Conservation (phyloP, 2,888 invertebrate species). For the Meliscaeva auricollis region DNA sequence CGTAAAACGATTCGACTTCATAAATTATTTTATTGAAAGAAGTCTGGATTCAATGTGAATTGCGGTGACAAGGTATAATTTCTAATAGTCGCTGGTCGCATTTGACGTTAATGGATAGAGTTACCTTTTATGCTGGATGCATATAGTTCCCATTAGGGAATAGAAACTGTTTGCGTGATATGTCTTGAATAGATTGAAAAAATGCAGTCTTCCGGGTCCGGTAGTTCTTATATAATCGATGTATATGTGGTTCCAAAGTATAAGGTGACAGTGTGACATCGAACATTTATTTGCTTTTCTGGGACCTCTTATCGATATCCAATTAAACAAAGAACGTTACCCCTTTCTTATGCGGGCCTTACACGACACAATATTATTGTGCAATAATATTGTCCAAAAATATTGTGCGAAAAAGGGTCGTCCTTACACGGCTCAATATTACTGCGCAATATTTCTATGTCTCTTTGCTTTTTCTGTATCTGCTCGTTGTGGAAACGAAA, state of each 20-base stretch:
- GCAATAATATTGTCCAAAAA: too few relatives aligned
- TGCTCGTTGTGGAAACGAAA: too few relatives aligned
- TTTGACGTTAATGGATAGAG: constrained; percentile 38
- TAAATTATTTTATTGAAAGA: constrained; percentile 31
- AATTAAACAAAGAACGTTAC: too few relatives aligned
- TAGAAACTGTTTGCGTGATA: constrained; percentile 6
- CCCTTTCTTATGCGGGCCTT: too few relatives aligned
- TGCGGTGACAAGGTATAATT: constrained; percentile 34
- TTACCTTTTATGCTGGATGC: constrained; percentile 30
- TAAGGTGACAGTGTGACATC: background rate
- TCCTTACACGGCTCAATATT: too few relatives aligned
- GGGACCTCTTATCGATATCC: too few relatives aligned
- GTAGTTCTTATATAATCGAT: background rate
- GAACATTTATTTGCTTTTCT: too few relatives aligned
- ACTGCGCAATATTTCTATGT: too few relatives aligned
- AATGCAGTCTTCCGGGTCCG: constrained; percentile 51
- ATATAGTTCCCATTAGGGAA: constrained; percentile 25
- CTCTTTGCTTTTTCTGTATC: too few relatives aligned
- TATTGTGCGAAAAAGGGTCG: too few relatives aligned
- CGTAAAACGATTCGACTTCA: constrained; percentile 9
- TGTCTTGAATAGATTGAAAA: background rate
- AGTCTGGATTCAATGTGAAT: constrained; percentile 28
- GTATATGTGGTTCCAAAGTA: background rate
- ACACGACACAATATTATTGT: too few relatives aligned
- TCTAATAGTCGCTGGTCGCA: constrained; percentile 8